Percentiles rank a stretch among this genome's conserved stretches.
Conservation (phyloP, 1,140 invertebrate species). For the Sycobia sp. region DNA sequence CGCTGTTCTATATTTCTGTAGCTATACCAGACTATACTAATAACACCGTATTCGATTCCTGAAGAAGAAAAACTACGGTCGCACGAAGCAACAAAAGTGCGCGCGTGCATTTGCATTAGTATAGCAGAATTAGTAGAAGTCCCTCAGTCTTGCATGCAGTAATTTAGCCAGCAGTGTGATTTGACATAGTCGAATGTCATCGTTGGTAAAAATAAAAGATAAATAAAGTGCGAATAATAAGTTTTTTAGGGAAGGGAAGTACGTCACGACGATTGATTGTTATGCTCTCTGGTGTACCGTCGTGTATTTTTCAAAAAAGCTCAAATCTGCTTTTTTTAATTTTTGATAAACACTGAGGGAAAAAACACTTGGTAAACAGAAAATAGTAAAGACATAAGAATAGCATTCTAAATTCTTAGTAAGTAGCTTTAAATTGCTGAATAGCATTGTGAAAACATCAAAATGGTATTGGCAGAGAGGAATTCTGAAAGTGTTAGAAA, state of each 20-base stretch:
- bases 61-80: conserved; percentile 47
- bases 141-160: no score
- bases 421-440: no score
- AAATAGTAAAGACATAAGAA: no score
- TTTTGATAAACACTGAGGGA: no score
- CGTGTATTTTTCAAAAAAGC: no score
- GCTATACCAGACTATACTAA: background rate
- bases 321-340: no score
- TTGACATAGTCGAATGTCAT: background rate
- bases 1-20: background rate
- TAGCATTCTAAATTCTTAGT: no score
- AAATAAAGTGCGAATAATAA: background rate
- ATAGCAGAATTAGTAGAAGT: background rate
- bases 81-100: conserved; percentile 38
- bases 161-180: background rate
- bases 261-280: background rate
- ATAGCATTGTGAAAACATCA: conserved; percentile 1
- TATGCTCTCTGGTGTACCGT: no score
- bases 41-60: background rate
- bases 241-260: background rate
- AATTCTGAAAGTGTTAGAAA: conserved; percentile 80
- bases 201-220: background rate
- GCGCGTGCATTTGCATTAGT: background rate
- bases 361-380: no score
- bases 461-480: conserved; percentile 86